Evolutionary conservation across 2,888 invertebrate genomes (phyloP), one percentile per base, ranked within the genome.

Genomic region (Idaea dimidiata): DNA sequence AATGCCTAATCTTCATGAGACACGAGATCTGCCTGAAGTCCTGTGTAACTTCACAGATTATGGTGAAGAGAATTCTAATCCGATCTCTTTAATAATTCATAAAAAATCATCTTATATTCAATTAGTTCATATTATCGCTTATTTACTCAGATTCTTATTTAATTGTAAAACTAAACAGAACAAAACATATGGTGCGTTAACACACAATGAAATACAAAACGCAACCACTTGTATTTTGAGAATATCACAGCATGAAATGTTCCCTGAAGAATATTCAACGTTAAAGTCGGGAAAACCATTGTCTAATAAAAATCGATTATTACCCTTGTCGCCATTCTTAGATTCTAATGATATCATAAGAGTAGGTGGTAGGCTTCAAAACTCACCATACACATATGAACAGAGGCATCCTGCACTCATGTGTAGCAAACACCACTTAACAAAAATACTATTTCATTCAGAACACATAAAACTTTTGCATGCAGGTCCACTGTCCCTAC

Each of bases 351-450:
- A 62, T 61, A 16, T 69, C 24, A 61, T 72, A 24, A 60, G 66
- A 58, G 68, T 70, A 18, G 71, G 71, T 6, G 72, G 71, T 14
- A 68, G 72, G 16, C 59, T 70, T 1, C 57, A 56, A 43, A 71
- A 72, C 53, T 69, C 69, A 0, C 59, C 62, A 33, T 72, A 70
- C 54, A 60, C 64, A n/a, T 69, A 64, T 56, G 58, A 70, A 17
- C 55, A 59, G 7, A 72, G 66, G 59, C 65, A 70, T 60, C 66
- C 68, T 24, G 59, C 66, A 17, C 6, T 66, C 7, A 14, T 68
- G 7, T 65, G 57, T 8, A 58, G 59, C 24, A 54, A 61, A 18
- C 61, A 59, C 18, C 58, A 4, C 17, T 24, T 62, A 18, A 59
- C 62, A 17, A 24, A 31, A 16, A 14, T 63, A 16, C 32, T 66